Evolutionary conservation across 1,140 invertebrate genomes (phyloP).

Genomic region (Drosophila triauraria): DNA sequence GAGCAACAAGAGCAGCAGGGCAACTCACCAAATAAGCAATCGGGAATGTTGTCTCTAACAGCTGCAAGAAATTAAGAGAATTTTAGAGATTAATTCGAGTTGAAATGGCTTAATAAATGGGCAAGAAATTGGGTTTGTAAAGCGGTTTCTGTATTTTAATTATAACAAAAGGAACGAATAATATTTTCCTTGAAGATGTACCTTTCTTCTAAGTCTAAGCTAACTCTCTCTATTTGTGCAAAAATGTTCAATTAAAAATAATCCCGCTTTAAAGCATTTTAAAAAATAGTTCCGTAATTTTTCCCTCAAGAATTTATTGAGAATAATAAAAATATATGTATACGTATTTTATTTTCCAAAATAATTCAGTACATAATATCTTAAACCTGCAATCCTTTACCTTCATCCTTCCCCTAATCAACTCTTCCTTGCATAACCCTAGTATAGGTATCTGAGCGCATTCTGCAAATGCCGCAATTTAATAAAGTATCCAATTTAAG

Average conservation of each 20-base stretch:
- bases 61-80: conserved; percentile 20
- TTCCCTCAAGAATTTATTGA: too few species aligned
- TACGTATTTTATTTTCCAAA: too few species aligned
- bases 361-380: background rate
- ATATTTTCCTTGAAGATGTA: background rate
- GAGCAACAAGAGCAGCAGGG: background rate
- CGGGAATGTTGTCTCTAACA: conserved; percentile 4
- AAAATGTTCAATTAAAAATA: too few species aligned
- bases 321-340: too few species aligned
- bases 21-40: conserved; percentile 32
- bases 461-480: background rate
- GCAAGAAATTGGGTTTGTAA: background rate
- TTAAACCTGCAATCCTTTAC: background rate
- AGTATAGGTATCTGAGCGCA: background rate
- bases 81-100: background rate
- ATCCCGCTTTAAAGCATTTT: too few species aligned
- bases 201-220: too few species aligned
- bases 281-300: too few species aligned
- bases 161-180: too few species aligned
- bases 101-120: conserved; percentile 6
- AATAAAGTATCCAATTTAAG: background rate
- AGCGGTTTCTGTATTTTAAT: background rate
- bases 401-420: background rate
- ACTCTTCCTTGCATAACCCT: background rate
- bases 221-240: too few species aligned